Percentiles rank a stretch among this genome's conserved stretches.
Evolutionary conservation across 2,113 vertebrate species (phyloP).

Genomic region (Tonatia bakeri): DNA sequence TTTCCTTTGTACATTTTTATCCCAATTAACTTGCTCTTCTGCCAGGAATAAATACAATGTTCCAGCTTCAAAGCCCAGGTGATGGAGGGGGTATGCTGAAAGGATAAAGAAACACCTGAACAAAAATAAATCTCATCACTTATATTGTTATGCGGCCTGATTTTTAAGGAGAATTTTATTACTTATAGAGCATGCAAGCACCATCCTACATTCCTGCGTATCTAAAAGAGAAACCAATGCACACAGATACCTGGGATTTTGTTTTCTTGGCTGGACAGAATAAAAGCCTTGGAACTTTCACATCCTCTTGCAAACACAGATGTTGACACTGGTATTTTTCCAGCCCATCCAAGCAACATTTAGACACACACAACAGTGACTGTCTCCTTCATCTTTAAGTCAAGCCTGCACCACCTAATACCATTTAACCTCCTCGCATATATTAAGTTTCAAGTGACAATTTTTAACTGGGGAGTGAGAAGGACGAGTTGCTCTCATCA

Average conservation of each 20-base stretch:
- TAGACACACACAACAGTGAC: conserved; percentile 13
- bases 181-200: background rate
- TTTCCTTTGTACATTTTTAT: conserved; percentile 49
- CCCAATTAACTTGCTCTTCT: conserved; percentile 57
- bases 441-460: conserved; percentile 83
- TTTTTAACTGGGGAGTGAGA: conserved; percentile 82
- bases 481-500: conserved; percentile 80
- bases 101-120: background rate
- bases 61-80: conserved; percentile 35
- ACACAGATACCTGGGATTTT: conserved; percentile 49
- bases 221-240: conserved; percentile 39
- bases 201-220: background rate
- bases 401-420: conserved; percentile 64
- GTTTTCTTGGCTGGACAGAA: conserved; percentile 54
- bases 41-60: conserved; percentile 44
- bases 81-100: background rate
- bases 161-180: conserved; percentile 35
- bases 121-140: conserved; percentile 40
- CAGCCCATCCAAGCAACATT: conserved; percentile 9
- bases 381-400: conserved; percentile 59
- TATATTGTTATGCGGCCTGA: background rate
- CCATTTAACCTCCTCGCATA: conserved; percentile 82
- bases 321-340: conserved; percentile 27
- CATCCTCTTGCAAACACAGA: conserved; percentile 43
- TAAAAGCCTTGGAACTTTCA: conserved; percentile 42